phyloP scores from a whole-genome alignment of 2,113 vertebrate genomes.

The Ranitomeya variabilis region DNA sequence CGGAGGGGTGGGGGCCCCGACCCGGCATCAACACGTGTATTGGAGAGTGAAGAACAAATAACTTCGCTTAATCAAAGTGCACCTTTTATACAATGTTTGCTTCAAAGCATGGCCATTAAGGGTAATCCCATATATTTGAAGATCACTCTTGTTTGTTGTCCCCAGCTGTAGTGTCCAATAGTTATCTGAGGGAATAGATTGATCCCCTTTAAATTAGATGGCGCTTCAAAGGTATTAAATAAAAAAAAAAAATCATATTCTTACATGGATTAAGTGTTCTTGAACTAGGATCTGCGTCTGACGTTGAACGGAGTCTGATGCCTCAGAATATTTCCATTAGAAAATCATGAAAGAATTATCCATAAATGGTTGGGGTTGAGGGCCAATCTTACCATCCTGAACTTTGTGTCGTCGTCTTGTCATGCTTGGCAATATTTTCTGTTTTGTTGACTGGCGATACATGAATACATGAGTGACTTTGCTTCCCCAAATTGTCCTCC shows the following conservation, averaged over 20 bases:
- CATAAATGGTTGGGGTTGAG: background rate
- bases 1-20: too few relatives aligned
- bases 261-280: constrained; percentile 48
- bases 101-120: background rate
- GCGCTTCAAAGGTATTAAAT: constrained; percentile 3
- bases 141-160: constrained; percentile 1
- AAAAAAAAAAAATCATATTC: constrained; percentile 30
- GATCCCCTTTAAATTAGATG: constrained; percentile 17
- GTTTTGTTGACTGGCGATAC: background rate
- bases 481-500: background rate
- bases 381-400: background rate
- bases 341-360: background rate
- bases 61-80: too few relatives aligned
- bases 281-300: constrained; percentile 12
- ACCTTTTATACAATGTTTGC: background rate
- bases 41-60: too few relatives aligned
- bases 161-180: background rate
- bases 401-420: background rate
- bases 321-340: background rate
- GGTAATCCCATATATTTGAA: background rate
- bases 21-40: too few relatives aligned
- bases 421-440: background rate
- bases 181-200: constrained; percentile 39
- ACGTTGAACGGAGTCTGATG: background rate
- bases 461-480: too few relatives aligned